Evolutionary conservation across 2,888 invertebrate genomes (phyloP).

Genomic region (Sycophila texana): DNA sequence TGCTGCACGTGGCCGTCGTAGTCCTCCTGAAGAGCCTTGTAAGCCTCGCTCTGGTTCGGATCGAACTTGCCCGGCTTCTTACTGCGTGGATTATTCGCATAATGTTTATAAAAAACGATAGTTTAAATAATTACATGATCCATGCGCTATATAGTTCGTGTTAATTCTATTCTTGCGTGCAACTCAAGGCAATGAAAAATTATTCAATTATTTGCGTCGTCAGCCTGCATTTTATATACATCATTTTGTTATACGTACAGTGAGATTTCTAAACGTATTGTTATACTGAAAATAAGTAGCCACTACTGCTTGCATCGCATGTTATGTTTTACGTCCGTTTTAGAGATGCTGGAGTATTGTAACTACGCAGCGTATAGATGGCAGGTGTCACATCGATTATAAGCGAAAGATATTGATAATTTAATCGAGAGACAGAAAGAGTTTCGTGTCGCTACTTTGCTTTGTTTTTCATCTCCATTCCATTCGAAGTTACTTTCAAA

Average conservation of each 20-base stretch:
- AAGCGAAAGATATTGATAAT: not conserved
- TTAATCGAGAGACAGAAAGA: slow-evolving; percentile 16
- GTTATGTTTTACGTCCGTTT: slow-evolving; percentile 10
- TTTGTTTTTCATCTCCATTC: slow-evolving; percentile 15
- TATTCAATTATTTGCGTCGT: not conserved
- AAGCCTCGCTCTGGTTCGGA: slow-evolving; percentile 92
- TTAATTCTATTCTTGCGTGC: slow-evolving; percentile 3
- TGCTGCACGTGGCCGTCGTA: slow-evolving; percentile 82
- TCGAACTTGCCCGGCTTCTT: slow-evolving; percentile 87
- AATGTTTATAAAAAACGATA: slow-evolving; percentile 25
- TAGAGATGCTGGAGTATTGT: not conserved
- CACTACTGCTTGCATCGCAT: slow-evolving; percentile 35
- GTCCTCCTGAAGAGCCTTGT: slow-evolving; percentile 91
- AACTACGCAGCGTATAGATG: not conserved
- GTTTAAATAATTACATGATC: not conserved
- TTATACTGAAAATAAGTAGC: not conserved
- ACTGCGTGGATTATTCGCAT: slow-evolving; percentile 68
- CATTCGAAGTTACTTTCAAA: slow-evolving; percentile 32
- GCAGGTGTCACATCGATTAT: not conserved
- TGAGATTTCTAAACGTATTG: not conserved
- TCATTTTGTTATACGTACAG: not conserved
- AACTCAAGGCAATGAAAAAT: not conserved
- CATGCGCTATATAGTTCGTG: not conserved
- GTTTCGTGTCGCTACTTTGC: slow-evolving; percentile 8
- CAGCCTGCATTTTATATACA: slow-evolving; percentile 1